Base-by-base conservation (phyloP, 2,113 vertebrate genomes). In the Coregonus clupeaformis region DNA sequence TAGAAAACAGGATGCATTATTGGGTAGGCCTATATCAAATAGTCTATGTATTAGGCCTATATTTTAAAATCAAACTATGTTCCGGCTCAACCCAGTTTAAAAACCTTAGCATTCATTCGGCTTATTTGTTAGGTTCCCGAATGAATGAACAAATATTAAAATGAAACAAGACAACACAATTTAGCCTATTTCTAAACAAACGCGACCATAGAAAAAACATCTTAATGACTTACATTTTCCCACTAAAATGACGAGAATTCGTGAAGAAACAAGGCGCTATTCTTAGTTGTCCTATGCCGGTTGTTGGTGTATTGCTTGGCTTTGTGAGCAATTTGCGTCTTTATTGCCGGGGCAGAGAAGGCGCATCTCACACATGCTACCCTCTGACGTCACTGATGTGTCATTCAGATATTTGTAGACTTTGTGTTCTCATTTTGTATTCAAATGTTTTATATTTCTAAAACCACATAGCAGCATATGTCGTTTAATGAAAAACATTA, bases 311-410 rank as follows among this genome's bases (percentile, higher is more conserved):
- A 42, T 42, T 42, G 36, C n/a, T n/a, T 2, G 66, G 7, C 16
- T 68, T 68, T 18, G 29, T 68, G 32, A 68, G 30, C 9, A 42
- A 60, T 1, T 60, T 60, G n/a, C 18, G 57, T 22, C 5, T 55
- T 55, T 60, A 7, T 42, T 42, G 36, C 36, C 9, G 20, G 57
- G n/a, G n/a, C 60, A 55, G 7, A 71, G 62, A 36, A 36, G 9
- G 73, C 85, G 81, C 84, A 73, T 76, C 76, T 68, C 70, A 63
- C 52, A 55, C 74, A n/a, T 22, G 20, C 76, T 65, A 62, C 73
- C 49, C 64, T 65, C 47, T 91, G 90, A 89, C 87, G 88, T 90
- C 89, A 90, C 77, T 25, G 57, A 78, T 74, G 71, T 75, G 79
- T 83, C 82, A 82, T 88, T 90, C 85, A n/a, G 36, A 84, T 11